These are phyloP conservation scores for Linepithema humile DNA, from an alignment of 1,140 invertebrate genomes.

Conservation along the genomic window DNA sequence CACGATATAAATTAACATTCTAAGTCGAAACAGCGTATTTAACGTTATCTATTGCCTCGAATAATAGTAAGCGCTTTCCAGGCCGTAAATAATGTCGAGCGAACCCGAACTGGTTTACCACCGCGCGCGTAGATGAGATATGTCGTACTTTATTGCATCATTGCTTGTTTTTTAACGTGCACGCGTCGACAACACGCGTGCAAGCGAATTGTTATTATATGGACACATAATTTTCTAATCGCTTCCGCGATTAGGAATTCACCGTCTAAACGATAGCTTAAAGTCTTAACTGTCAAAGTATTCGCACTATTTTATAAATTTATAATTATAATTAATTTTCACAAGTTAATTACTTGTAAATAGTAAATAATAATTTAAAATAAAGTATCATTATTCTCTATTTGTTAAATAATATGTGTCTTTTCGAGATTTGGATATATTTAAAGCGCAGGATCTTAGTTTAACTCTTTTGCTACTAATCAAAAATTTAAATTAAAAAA, in stretches of 20 bases:
- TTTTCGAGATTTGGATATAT: not conserved
- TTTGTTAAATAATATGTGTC: not conserved
- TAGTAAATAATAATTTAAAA: not conserved
- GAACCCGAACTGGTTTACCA: not conserved
- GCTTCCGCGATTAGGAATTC: not conserved
- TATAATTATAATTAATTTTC: not conserved
- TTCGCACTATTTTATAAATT: not conserved
- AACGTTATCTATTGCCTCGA: slow-evolving; percentile 6
- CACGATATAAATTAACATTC: slow-evolving; percentile 29
- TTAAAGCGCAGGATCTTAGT: not conserved
- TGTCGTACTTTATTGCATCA: slow-evolving; percentile 18
- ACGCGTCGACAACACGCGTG: not conserved
- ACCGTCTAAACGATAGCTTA: not conserved
- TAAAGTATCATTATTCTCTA: not conserved
- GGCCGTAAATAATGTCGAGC: not conserved
- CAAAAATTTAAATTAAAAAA: too few species aligned
- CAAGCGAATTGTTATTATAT: slow-evolving; percentile 24
- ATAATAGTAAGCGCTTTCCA: slow-evolving; percentile 31
- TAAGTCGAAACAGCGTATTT: slow-evolving; percentile 4
- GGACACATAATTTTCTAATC: slow-evolving; percentile 20
- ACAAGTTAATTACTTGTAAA: not conserved
- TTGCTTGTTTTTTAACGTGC: slow-evolving; percentile 18
- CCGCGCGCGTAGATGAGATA: slow-evolving; percentile 7
- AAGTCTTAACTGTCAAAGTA: not conserved
- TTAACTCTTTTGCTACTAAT: not conserved